Evolutionary conservation across 1,140 invertebrate species (phyloP).

Genomic region (Brachionus sp.): DNA sequence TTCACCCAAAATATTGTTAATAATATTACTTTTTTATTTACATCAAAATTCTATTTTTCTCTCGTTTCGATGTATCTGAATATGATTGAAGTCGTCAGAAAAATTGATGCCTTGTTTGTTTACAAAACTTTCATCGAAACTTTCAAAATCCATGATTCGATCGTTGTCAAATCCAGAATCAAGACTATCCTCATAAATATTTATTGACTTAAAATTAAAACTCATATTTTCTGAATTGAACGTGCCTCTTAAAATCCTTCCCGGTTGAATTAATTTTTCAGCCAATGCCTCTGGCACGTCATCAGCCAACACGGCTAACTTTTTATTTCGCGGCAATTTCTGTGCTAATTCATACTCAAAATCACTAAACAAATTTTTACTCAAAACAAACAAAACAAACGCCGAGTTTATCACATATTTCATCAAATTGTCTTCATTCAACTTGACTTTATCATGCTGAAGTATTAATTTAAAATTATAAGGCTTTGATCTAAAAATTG

Average conservation of each 20-base stretch:
- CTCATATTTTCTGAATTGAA: constrained; percentile 34
- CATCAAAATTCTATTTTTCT: constrained; percentile 23
- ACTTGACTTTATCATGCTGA: not conserved
- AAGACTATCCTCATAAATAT: constrained; percentile 21
- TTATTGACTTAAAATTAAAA: constrained; percentile 24
- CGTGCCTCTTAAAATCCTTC: not conserved
- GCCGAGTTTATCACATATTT: not conserved
- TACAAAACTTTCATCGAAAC: not conserved
- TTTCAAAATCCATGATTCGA: not conserved
- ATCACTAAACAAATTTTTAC: constrained; percentile 13
- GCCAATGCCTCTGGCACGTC: not conserved
- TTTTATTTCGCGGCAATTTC: not conserved
- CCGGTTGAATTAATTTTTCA: constrained; percentile 12
- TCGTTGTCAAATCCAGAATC: constrained; percentile 2
- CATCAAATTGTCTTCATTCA: not conserved
- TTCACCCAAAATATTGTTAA: not conserved
- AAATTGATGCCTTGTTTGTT: constrained; percentile 4
- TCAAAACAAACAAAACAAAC: constrained; percentile 25
- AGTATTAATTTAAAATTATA: not conserved
- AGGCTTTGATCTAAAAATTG: not conserved
- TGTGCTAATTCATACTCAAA: constrained; percentile 14
- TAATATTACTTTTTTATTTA: not conserved
- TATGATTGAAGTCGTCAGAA: not conserved
- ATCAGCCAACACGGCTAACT: constrained; percentile 14
- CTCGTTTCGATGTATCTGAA: not conserved